A percentile compares a stretch with the other conserved stretches of the same genome.
phyloP scores from a whole-genome alignment of 2,888 invertebrate species.

The Pristionchus arcanus region DNA sequence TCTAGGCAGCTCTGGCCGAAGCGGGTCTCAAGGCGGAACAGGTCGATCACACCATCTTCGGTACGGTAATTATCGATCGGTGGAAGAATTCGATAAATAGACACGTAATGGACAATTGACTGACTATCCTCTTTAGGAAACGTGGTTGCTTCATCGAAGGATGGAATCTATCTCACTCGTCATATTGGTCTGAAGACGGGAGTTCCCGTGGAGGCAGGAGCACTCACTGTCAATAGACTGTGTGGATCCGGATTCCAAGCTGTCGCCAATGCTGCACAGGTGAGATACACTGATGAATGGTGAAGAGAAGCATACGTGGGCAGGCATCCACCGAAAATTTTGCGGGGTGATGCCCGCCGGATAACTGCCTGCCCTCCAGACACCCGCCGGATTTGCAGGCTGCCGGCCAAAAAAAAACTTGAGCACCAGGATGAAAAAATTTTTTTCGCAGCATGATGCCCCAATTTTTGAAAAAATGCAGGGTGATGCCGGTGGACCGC shows the following conservation, averaged over 20 bases:
- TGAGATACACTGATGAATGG: slow-evolving; percentile 78
- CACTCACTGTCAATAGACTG: slow-evolving; percentile 91
- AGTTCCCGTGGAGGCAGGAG: slow-evolving; percentile 90
- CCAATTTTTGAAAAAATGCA: no score
- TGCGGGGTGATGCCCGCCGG: no score
- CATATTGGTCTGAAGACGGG: slow-evolving; percentile 89
- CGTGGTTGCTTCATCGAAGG: slow-evolving; percentile 86
- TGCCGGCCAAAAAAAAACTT: no score
- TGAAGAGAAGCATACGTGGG: no score
- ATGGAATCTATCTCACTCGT: slow-evolving; percentile 90
- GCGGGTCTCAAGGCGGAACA: slow-evolving; percentile 89
- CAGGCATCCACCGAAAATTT: no score
- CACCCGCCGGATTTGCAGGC: no score
- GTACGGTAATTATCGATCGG: slow-evolving; percentile 81
- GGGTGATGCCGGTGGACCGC: no score
- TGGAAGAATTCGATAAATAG: not conserved
- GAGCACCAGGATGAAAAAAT: no score
- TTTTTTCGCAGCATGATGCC: no score
- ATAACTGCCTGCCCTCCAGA: no score
- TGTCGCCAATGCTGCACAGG: slow-evolving; percentile 92
- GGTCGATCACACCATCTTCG: slow-evolving; percentile 92
- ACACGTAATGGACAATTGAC: not conserved
- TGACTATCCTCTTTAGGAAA: slow-evolving; percentile 69
- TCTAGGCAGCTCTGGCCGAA: slow-evolving; percentile 82
- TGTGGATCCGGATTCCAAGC: slow-evolving; percentile 99